Evolutionary conservation across 2,888 invertebrate species (phyloP).

Genomic region (Drosophila gaucha): DNA sequence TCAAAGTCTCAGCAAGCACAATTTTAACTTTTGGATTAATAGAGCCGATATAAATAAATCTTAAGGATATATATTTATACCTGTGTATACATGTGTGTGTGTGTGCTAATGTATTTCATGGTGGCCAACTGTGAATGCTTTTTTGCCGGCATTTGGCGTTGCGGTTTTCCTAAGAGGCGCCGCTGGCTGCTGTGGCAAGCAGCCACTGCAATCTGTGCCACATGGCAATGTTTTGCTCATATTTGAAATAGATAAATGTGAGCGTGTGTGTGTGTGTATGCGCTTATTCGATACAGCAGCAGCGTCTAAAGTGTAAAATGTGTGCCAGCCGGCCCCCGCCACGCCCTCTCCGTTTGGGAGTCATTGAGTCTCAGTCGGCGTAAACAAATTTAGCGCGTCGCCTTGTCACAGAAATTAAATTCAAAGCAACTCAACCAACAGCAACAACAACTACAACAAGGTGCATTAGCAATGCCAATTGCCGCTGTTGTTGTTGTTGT

Average conservation of each 20-base stretch:
- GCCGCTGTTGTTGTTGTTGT: conserved; percentile 19
- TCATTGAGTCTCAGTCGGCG: conserved; percentile 64
- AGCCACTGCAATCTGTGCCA: conserved; percentile 46
- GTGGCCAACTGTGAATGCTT: conserved; percentile 43
- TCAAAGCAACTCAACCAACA: conserved; percentile 57
- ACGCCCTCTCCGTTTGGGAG: conserved; percentile 39
- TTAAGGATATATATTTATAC: not conserved
- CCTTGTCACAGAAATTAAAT: conserved; percentile 77
- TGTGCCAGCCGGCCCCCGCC: conserved; percentile 39
- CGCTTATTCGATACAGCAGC: not conserved
- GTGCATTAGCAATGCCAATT: conserved; percentile 59
- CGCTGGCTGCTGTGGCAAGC: conserved; percentile 20
- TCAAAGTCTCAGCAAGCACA: not conserved
- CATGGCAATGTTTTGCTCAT: conserved; percentile 45
- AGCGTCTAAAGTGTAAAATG: conserved; percentile 29
- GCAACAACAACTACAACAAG: conserved; percentile 33
- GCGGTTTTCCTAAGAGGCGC: conserved; percentile 47
- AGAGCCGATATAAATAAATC: conserved; percentile 2
- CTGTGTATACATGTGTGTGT: not conserved
- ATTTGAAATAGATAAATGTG: conserved; percentile 23
- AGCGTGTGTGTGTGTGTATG: not conserved
- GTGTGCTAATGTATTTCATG: conserved; percentile 33
- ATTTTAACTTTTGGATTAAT: not conserved
- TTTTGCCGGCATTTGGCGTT: conserved; percentile 51
- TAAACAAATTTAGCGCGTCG: conserved; percentile 75